Conservation (phyloP, 2,113 vertebrate genomes). For the Theristicus caerulescens region DNA sequence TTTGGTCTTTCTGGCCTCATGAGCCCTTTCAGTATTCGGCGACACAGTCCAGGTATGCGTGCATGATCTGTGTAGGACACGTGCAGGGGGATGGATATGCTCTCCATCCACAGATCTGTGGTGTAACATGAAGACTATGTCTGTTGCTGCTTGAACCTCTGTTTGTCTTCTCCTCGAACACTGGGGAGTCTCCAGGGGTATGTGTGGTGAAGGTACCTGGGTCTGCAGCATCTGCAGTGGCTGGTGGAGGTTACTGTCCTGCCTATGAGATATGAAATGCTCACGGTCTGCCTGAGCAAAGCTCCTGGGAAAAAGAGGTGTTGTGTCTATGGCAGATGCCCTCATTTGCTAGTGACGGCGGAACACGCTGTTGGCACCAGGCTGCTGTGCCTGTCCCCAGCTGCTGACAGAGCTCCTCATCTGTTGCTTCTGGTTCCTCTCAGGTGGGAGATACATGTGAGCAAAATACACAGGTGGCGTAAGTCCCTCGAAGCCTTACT, state of each 20-base stretch:
- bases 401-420: neutral
- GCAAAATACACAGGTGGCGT: neutral
- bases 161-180: neutral
- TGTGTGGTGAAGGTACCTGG: neutral
- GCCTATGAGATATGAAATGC: neutral
- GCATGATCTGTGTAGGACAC: rapidly evolving
- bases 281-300: neutral
- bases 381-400: neutral
- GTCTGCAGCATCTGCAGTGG: neutral
- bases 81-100: neutral
- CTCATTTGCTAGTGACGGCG: neutral
- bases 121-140: too few species aligned
- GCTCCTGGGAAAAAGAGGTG: neutral
- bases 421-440: neutral
- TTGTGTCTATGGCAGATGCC: neutral
- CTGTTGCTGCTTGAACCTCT: neutral
- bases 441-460: neutral
- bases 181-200: neutral
- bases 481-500: neutral
- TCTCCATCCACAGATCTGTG: neutral
- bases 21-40: neutral
- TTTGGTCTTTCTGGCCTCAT: neutral
- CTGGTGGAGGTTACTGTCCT: neutral
- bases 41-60: neutral
- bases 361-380: neutral